Percentiles rank a stretch among this genome's conserved stretches.
Evolutionary conservation across 2,888 invertebrate genomes (phyloP).

Genomic region (Agrenia bidenticulata): DNA sequence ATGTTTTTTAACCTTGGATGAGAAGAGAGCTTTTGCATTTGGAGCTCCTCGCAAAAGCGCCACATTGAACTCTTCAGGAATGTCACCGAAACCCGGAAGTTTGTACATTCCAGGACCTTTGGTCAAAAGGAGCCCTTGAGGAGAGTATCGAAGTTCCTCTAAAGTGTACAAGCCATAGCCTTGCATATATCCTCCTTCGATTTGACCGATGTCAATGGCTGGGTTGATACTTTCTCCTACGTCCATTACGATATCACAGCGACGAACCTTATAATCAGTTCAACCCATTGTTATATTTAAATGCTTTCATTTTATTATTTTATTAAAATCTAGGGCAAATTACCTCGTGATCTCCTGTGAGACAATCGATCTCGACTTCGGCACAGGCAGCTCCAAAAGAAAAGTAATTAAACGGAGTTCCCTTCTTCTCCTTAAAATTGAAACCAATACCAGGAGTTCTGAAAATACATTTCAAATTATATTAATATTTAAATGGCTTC

Average conservation of each 20-base stretch:
- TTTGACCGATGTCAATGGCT: slow-evolving; percentile 94
- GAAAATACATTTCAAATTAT: slow-evolving; percentile 4
- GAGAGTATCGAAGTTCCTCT: slow-evolving; percentile 85
- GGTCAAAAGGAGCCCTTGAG: slow-evolving; percentile 76
- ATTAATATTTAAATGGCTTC: too few relatives aligned
- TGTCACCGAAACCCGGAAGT: slow-evolving; percentile 74
- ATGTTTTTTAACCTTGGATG: slow-evolving; percentile 92
- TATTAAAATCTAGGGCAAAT: slow-evolving; percentile 9
- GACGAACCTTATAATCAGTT: slow-evolving; percentile 69
- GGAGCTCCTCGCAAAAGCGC: slow-evolving; percentile 84
- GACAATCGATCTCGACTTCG: slow-evolving; percentile 89
- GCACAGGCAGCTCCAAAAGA: slow-evolving; percentile 83
- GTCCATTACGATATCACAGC: slow-evolving; percentile 96
- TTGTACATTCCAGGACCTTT: slow-evolving; percentile 93
- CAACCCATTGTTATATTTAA: too few relatives aligned
- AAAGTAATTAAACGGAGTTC: slow-evolving; percentile 76
- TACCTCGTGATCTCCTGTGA: slow-evolving; percentile 88
- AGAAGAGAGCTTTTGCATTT: slow-evolving; percentile 88
- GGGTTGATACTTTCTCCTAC: slow-evolving; percentile 85
- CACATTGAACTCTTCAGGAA: slow-evolving; percentile 89
- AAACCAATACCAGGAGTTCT: slow-evolving; percentile 71
- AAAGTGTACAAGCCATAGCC: slow-evolving; percentile 89
- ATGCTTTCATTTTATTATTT: not conserved
- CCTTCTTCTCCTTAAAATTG: slow-evolving; percentile 69
- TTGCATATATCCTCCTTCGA: slow-evolving; percentile 93